Percentiles rank a stretch among this genome's conserved stretches.
phyloP scores from a whole-genome alignment of 2,113 vertebrate species.

The Ascaphus truei region DNA sequence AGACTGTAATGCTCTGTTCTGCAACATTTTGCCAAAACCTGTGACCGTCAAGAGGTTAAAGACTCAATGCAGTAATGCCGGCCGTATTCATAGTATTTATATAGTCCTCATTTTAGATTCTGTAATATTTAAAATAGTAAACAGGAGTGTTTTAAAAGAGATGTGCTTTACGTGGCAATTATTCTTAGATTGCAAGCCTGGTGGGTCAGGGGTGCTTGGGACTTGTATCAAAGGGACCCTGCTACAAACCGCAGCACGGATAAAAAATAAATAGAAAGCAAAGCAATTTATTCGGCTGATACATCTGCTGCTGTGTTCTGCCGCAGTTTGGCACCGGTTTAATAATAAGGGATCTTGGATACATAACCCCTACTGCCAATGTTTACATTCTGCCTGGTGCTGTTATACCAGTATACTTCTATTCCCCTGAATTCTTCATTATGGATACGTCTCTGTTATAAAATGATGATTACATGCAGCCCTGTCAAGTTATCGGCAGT shows the following conservation, averaged over 20 bases:
- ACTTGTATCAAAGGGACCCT: no score
- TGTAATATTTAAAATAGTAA: neutral
- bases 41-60: neutral
- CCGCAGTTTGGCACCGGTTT: no score
- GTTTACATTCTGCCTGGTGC: neutral
- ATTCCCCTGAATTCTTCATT: slow-evolving; percentile 2
- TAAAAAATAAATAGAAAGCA: no score
- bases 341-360: no score
- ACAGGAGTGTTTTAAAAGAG: neutral
- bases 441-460: neutral
- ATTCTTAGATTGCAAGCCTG: no score
- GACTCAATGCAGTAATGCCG: neutral
- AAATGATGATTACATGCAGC: neutral
- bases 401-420: no score
- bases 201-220: no score
- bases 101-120: neutral
- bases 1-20: slow-evolving; percentile 35
- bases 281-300: no score
- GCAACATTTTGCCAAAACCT: slow-evolving; percentile 23
- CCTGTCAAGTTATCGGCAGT: neutral
- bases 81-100: neutral
- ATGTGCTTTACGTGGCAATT: neutral
- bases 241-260: no score
- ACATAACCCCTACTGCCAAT: no score
- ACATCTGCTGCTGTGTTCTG: no score